phyloP scores from a whole-genome alignment of 2,113 vertebrate genomes.

The Pimephales promelas region DNA sequence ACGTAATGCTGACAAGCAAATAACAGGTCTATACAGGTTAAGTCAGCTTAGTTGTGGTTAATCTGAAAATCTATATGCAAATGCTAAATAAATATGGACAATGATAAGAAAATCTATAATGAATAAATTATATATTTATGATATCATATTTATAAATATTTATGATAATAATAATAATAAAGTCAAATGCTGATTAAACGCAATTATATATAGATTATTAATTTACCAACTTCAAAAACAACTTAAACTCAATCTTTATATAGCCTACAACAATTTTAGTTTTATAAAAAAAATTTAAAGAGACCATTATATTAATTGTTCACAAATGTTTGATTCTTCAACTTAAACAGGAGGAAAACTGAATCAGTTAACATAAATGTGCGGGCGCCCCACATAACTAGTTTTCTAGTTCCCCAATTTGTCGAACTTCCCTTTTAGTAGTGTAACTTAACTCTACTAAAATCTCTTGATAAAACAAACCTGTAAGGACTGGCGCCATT shows the following conservation, averaged over 20 bases:
- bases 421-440: background rate
- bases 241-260: background rate
- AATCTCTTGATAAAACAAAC: constrained; percentile 57
- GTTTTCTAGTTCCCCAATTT: background rate
- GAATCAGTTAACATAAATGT: background rate
- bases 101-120: background rate
- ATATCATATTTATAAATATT: no score
- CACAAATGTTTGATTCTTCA: background rate
- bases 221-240: background rate
- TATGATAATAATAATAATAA: no score
- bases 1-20: background rate
- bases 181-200: background rate
- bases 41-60: background rate
- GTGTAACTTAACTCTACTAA: background rate
- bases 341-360: background rate
- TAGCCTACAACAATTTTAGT: background rate
- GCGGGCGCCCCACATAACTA: background rate
- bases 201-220: background rate
- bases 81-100: background rate
- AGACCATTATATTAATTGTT: background rate
- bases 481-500: constrained; percentile 78
- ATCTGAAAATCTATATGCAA: background rate
- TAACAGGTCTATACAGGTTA: constrained; percentile 31
- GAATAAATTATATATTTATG: no score
- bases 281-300: background rate